Evolutionary conservation across 2,888 invertebrate species (phyloP).

Genomic region (Drosophila paranaensis): DNA sequence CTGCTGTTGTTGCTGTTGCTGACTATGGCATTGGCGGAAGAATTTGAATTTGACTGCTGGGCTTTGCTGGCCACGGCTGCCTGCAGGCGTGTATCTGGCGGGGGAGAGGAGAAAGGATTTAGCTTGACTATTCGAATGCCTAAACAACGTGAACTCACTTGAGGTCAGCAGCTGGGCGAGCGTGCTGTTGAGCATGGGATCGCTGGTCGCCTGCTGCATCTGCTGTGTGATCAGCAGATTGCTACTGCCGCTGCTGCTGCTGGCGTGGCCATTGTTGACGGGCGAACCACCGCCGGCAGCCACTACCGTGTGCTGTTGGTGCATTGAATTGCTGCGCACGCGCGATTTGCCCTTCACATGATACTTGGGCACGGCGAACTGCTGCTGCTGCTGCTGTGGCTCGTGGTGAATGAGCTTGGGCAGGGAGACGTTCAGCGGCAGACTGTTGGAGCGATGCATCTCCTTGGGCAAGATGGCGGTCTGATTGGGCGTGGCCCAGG

Average conservation of each 20-base stretch:
- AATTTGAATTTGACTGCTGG: conserved; percentile 73
- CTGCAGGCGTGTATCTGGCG: conserved; percentile 63
- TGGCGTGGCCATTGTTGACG: conserved; percentile 42
- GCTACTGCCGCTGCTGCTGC: conserved; percentile 37
- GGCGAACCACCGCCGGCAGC: conserved; percentile 65
- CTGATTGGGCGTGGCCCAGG: conserved; percentile 64
- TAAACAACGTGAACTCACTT: conserved; percentile 59
- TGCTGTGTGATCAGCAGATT: conserved; percentile 84
- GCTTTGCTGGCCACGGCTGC: conserved; percentile 65
- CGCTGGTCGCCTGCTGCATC: conserved; percentile 90
- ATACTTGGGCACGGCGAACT: conserved; percentile 83
- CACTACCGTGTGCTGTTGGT: conserved; percentile 76
- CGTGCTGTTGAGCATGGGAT: conserved; percentile 91
- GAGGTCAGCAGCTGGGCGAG: conserved; percentile 92
- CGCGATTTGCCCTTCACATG: conserved; percentile 81
- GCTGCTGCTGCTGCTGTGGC: conserved; percentile 58
- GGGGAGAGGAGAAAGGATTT: neutral
- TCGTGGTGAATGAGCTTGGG: conserved; percentile 77
- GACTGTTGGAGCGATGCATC: conserved; percentile 87
- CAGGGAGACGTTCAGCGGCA: conserved; percentile 87
- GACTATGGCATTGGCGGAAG: conserved; percentile 80
- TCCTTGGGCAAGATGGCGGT: conserved; percentile 83
- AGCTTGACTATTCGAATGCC: no score
- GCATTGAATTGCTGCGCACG: conserved; percentile 84
- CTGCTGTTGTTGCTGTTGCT: conserved; percentile 44